Evolutionary conservation across 2,888 invertebrate genomes (phyloP).

Genomic region (Philonicus albiceps): DNA sequence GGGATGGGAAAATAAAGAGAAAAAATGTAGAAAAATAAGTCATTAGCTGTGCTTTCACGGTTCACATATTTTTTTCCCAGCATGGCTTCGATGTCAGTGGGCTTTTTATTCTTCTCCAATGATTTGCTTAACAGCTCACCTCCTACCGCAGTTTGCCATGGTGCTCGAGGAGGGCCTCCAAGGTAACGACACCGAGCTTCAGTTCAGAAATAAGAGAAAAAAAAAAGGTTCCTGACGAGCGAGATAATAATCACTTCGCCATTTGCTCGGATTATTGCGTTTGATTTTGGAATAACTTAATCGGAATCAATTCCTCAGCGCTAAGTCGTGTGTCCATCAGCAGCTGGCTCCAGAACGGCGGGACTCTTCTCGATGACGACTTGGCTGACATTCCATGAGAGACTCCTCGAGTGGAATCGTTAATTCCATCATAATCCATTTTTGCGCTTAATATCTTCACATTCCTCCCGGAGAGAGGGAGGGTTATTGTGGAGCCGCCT

Average conservation of each 20-base stretch:
- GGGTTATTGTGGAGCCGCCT: neutral
- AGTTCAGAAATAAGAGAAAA: neutral
- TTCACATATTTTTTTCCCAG: conserved; percentile 31
- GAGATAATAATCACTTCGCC: conserved; percentile 33
- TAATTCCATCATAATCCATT: conserved; percentile 32
- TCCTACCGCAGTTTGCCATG: conserved; percentile 34
- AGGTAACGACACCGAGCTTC: conserved; percentile 18
- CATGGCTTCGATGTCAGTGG: conserved; percentile 15
- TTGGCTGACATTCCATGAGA: neutral
- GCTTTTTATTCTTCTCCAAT: conserved; percentile 19
- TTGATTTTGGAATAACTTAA: conserved; percentile 31
- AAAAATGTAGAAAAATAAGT: conserved; percentile 29
- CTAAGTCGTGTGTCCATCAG: neutral
- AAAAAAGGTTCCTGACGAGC: neutral
- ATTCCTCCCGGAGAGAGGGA: neutral
- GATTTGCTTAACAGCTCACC: conserved; percentile 11
- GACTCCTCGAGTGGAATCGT: conserved; percentile 6
- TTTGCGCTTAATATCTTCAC: conserved; percentile 12
- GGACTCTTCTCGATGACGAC: neutral
- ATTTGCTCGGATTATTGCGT: conserved; percentile 29
- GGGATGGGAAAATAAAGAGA: neutral
- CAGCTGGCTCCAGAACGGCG: conserved; percentile 23
- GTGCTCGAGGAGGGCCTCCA: conserved; percentile 28
- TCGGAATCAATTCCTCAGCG: conserved; percentile 21
- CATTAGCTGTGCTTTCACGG: conserved; percentile 28